A percentile compares a stretch with the other conserved stretches of the same genome.
These are phyloP conservation scores for Keiferia lycopersicella DNA, from an alignment of 2,888 invertebrate species.

Conservation along the genomic window DNA sequence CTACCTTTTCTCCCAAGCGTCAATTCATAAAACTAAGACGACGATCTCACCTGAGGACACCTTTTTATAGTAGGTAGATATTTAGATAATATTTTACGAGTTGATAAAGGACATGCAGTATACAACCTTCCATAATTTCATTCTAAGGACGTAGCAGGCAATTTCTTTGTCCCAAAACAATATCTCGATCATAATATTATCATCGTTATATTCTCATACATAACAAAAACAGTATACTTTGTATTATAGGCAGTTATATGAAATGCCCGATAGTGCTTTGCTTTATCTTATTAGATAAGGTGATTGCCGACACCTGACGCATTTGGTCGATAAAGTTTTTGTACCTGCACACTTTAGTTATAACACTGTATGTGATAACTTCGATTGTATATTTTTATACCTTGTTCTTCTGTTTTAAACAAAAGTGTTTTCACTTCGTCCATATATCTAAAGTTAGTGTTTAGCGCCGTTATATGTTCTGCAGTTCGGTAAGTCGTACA, in stretches of 20 bases:
- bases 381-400: conserved; percentile 32
- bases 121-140: neutral
- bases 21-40: no score
- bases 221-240: neutral
- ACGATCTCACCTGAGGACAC: no score
- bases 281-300: conserved; percentile 44
- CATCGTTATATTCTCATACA: neutral
- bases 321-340: conserved; percentile 56
- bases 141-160: neutral
- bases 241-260: conserved; percentile 24
- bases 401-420: neutral
- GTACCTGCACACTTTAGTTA: conserved; percentile 33
- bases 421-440: neutral
- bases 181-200: no score
- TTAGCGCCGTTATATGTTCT: neutral
- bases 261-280: conserved; percentile 34
- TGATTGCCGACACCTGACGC: conserved; percentile 52
- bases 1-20: no score
- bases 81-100: neutral
- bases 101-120: neutral
- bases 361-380: conserved; percentile 43
- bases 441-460: neutral
- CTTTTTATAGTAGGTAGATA: no score
- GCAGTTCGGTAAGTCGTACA: neutral
- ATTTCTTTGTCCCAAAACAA: conserved; percentile 9